Evolutionary conservation across 2,797 vertebrate species (phyloP).

Genomic region (Tangara arthus): DNA sequence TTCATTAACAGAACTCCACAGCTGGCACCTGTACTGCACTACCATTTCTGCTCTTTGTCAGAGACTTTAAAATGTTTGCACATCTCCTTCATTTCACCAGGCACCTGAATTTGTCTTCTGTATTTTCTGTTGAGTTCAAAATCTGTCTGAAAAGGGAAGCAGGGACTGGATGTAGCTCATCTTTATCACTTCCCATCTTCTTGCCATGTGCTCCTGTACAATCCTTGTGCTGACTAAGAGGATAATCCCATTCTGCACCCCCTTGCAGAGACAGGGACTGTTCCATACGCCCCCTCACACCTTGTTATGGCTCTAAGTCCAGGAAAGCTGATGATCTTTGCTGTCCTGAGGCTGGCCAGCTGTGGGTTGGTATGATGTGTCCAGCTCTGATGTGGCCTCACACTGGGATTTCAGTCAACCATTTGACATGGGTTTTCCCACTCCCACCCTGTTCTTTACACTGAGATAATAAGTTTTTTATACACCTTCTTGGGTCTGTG

Average conservation of each 20-base stretch:
- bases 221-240: background rate
- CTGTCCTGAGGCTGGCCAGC: background rate
- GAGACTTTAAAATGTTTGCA: background rate
- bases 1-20: background rate
- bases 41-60: background rate
- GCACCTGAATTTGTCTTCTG: background rate
- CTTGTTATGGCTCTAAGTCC: background rate
- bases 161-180: background rate
- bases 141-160: background rate
- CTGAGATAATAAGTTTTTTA: background rate
- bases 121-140: background rate
- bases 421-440: background rate
- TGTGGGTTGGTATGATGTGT: too few species aligned
- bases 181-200: background rate
- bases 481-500: background rate
- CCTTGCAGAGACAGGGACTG: background rate
- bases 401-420: background rate
- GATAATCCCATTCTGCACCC: background rate
- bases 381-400: background rate
- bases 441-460: background rate
- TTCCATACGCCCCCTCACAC: rapidly evolving
- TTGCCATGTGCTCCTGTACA: background rate
- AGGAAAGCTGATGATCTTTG: background rate
- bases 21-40: background rate
- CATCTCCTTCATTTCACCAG: background rate